Base-by-base conservation (phyloP, 2,797 vertebrate genomes). In the Sebastes steindachneri region DNA sequence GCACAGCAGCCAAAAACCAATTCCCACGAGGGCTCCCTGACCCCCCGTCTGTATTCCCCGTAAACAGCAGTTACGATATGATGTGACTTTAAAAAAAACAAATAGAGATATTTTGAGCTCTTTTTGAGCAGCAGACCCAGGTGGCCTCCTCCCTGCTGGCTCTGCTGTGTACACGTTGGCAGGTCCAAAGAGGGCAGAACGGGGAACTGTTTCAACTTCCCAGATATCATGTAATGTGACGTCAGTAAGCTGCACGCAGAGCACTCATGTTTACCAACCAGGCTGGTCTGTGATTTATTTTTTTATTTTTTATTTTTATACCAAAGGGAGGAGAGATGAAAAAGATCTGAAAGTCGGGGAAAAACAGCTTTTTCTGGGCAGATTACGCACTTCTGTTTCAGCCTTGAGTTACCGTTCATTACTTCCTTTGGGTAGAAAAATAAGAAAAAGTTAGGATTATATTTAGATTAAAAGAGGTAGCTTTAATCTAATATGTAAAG, bases 261-360 rank as follows among this genome's bases (percentile, higher is more conserved):
- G 37, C 82, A 54, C 65, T 73, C n/a, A 3, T 86, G 75, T 86
- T 83, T 75, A 81, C 80, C 31, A 60, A 72, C n/a, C 26, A 31
- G 68, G 37, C 68, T 51, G 9, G 7, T 35, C 68, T 57, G 35
- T 21, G 29, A 15, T 4, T 57, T 72, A 3, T 48, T 48, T 48
- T 19, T 19, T 33, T 19, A 17, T 5, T 59, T 71, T 37, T 58
- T 84, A 26, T 45, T 33, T 57, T 55, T 45, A 58, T 23, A 45
- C 78, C 58, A 55, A 35, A 55, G 67, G 69, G 80, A 83, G 41
- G 58, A 53, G 2, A 67, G 67, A 85, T 85, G 64, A 82, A 76
- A 72, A 41, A 58, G 53, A 72, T 83, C 28, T 57, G 35, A 64
- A 64, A 67, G 55, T 71, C 33, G 35, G 5, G 55, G 5, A 53